Evolutionary conservation across 2,113 vertebrate genomes (phyloP), one percentile per base, ranked within the genome.

Genomic region (Thunnus maccoyii): DNA sequence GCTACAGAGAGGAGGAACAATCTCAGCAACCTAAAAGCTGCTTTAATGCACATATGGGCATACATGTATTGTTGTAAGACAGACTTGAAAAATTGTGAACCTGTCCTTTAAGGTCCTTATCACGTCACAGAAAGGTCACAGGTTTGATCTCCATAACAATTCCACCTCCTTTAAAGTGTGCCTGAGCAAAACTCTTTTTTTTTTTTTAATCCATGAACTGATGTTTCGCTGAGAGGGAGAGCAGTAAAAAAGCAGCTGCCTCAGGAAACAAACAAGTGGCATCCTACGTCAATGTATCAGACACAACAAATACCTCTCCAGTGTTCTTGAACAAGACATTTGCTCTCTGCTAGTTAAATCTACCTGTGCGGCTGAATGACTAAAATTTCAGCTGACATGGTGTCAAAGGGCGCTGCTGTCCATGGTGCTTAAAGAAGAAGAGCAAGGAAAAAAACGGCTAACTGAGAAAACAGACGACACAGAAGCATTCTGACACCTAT

Each of bases 201-300:
- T 41, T 9, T 16, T 30, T 9, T 27, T 9, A 22, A 22, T 8
- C 32, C 44, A 41, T 5, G 3, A 36, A 27, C 68, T 61, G 60
- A 54, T 71, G 73, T 73, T 55, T 72, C 78, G 18, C 91, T 93
- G 83, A 92, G 47, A 6, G 15, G 41, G 47, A 67, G 30, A 41
- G 36, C 36, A 41, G 7, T 9, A 9, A 55, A 55, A 20, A n/a
- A 20, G 32, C 69, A 65, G 70, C 64, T 60, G 81, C 65, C 30
- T 30, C 41, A 17, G 47, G 61, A 60, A 72, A 50, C 57, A 80
- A 76, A 76, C 44, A 72, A 67, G 41, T 5, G 55, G 46, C 32
- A 44, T 50, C 62, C 72, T 25, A 27, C 14, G 22, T 71, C 20
- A 3, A 4, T 17, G 13, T 9, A 48, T 27, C 51, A 58, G 44